These are phyloP conservation scores for Gnathonemus echidnorhynchus DNA, from an alignment of 2,113 vertebrate species.

Conservation along the genomic window DNA sequence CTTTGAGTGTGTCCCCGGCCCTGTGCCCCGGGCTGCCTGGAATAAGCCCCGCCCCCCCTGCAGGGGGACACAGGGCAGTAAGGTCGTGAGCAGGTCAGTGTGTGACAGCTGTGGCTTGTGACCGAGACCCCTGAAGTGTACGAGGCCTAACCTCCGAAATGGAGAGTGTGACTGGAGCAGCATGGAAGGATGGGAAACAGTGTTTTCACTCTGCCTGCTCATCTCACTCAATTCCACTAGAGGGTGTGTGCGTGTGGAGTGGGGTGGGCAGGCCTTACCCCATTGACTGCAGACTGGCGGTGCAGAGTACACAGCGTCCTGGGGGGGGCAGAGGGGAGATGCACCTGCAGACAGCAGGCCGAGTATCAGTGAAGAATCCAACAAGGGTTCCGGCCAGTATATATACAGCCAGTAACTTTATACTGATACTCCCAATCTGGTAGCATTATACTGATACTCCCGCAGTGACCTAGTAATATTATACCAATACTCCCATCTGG, in stretches of 20 bases:
- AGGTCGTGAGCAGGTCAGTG: background rate
- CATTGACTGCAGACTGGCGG: slow-evolving; percentile 63
- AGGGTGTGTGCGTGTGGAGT: background rate
- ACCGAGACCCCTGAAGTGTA: background rate
- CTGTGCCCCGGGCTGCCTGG: no score
- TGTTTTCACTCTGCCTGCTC: background rate
- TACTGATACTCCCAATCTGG: background rate
- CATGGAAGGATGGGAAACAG: background rate
- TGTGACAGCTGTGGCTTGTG: background rate
- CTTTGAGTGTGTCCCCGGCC: no score
- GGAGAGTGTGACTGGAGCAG: no score
- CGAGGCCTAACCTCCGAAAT: no score
- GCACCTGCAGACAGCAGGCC: slow-evolving; percentile 57
- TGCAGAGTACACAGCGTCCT: slow-evolving; percentile 70
- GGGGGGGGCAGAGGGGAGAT: slow-evolving; percentile 78
- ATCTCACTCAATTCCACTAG: background rate
- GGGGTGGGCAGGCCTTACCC: slow-evolving; percentile 61
- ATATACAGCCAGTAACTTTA: background rate
- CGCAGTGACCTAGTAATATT: no score
- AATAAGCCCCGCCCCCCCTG: no score
- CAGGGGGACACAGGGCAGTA: no score
- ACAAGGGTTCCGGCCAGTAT: background rate
- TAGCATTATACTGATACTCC: background rate
- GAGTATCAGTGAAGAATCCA: background rate
- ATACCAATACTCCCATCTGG: background rate